A percentile compares a stretch with the other conserved stretches of the same genome.
Conservation (phyloP, 2,888 invertebrate species). For the Caenorhabditis zanzibari region DNA sequence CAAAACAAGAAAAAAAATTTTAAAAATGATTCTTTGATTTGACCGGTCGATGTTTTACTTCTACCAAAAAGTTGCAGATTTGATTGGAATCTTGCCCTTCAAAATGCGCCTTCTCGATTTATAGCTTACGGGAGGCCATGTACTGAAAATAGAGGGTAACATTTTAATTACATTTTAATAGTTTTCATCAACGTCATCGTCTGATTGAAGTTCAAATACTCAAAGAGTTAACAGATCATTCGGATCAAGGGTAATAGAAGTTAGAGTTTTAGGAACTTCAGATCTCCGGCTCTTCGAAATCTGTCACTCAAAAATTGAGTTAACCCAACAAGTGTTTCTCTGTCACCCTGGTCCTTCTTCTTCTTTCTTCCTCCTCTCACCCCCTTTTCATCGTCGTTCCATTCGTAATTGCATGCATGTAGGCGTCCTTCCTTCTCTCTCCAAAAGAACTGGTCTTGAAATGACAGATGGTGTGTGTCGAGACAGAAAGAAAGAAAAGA, state of each 20-base stretch:
- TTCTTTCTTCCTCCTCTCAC: too few species aligned
- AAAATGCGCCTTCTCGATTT: slow-evolving; percentile 7
- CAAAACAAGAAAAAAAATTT: not conserved
- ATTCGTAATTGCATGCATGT: slow-evolving; percentile 61
- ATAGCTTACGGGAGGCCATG: not conserved
- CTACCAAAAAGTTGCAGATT: slow-evolving; percentile 30
- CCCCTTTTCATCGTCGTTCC: slow-evolving; percentile 31
- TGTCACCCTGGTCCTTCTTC: not conserved
- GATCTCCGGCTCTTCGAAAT: too few species aligned
- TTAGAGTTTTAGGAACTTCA: too few species aligned
- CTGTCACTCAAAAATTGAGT: not conserved
- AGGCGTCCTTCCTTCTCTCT: slow-evolving; percentile 8
- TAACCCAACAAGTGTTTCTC: slow-evolving; percentile 41
- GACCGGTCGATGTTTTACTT: slow-evolving; percentile 36
- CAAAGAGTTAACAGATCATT: not conserved
- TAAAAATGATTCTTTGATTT: slow-evolving; percentile 1
- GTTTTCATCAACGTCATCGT: slow-evolving; percentile 2
- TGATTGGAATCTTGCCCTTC: slow-evolving; percentile 19
- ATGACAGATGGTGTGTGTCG: slow-evolving; percentile 54
- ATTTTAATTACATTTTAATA: not conserved
- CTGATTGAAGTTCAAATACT: not conserved
- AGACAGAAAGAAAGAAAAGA: slow-evolving; percentile 1
- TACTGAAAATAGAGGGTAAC: not conserved
- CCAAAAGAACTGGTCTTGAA: slow-evolving; percentile 44
- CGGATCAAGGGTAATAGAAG: not conserved